Conservation (phyloP, 2,888 invertebrate genomes). For the Tipula helvola region DNA sequence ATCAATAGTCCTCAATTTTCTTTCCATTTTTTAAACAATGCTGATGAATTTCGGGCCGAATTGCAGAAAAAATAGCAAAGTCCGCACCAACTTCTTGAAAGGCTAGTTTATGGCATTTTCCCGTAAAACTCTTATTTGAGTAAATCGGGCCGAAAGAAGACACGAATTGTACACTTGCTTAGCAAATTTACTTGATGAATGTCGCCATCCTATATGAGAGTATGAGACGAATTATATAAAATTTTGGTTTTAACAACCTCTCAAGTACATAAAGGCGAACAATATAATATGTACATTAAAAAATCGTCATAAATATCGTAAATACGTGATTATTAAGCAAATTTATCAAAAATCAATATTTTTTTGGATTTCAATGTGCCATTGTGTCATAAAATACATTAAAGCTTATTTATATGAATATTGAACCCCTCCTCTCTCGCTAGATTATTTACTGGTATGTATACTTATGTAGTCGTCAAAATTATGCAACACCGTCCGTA, state of each 20-base stretch:
- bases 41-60: no score
- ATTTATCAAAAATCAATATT: not conserved
- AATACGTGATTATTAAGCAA: not conserved
- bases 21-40: no score
- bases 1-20: no score
- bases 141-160: no score
- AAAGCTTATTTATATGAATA: not conserved
- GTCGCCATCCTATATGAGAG: not conserved
- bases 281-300: not conserved
- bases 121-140: no score
- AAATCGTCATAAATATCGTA: not conserved
- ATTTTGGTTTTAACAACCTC: not conserved
- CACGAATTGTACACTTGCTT: no score
- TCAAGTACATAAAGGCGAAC: not conserved
- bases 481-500: not conserved
- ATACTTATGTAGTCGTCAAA: not conserved
- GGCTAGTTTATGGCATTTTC: no score
- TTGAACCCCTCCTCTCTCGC: not conserved
- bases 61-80: no score
- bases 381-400: not conserved
- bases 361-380: not conserved
- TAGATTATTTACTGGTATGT: not conserved
- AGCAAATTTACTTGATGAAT: no score
- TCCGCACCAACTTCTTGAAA: no score
- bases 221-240: not conserved